These are phyloP conservation scores for Chaetura pelagica DNA, from an alignment of 2,113 vertebrate species.

Conservation along the genomic window DNA sequence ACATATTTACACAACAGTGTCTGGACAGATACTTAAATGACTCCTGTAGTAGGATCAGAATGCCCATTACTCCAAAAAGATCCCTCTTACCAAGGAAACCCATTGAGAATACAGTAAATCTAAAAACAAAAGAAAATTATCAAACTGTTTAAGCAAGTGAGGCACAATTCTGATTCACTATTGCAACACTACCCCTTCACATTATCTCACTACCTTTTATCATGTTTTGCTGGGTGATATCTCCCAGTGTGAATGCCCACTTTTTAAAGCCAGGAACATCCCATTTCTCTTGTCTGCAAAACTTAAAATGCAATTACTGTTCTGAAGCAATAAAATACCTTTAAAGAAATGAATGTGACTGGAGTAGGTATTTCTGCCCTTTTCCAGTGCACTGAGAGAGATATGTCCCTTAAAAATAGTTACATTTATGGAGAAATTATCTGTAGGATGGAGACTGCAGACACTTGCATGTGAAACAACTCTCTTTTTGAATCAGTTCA, in stretches of 20 bases:
- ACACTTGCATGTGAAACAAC: fast-evolving
- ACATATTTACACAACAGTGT: not conserved
- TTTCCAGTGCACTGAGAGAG: not conserved
- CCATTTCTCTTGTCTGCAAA: not conserved
- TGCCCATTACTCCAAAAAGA: not conserved
- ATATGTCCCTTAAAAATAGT: not conserved
- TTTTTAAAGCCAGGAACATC: not conserved
- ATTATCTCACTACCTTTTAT: not conserved
- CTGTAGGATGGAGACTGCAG: not conserved
- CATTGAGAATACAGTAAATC: not conserved
- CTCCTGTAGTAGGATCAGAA: not conserved
- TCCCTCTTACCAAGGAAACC: not conserved
- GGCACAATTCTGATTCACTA: not conserved
- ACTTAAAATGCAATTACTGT: not conserved
- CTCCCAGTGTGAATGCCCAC: not conserved
- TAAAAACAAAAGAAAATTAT: not conserved
- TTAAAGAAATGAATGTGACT: fast-evolving
- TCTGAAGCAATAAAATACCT: not conserved
- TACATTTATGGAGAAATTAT: not conserved
- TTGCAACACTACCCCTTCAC: not conserved
- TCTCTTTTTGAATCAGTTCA: not conserved
- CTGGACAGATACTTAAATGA: not conserved
- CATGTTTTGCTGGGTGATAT: not conserved
- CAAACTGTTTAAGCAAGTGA: not conserved
- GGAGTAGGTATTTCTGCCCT: not conserved